Evolutionary conservation across 2,113 vertebrate species (phyloP).

Genomic region (Porphyrio hochstetteri): DNA sequence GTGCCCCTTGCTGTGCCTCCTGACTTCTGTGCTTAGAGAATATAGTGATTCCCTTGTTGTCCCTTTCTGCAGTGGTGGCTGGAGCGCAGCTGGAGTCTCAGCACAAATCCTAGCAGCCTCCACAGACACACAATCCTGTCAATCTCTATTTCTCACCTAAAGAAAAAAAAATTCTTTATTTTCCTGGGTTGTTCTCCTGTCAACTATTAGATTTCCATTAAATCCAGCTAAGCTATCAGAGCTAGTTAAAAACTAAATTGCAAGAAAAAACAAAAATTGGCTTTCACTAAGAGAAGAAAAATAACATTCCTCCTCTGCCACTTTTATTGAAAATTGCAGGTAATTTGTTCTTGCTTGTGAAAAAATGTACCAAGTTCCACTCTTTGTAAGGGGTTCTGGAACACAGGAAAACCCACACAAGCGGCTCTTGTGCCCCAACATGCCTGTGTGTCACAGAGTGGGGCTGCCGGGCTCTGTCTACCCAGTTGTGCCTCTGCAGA

Average conservation of each 20-base stretch:
- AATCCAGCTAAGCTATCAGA: not conserved
- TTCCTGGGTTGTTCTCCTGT: not conserved
- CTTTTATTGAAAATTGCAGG: not conserved
- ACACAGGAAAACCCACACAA: not conserved
- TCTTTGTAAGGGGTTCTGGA: not conserved
- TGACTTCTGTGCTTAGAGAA: not conserved
- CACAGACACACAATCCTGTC: not conserved
- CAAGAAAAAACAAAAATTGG: not conserved
- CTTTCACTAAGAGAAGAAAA: not conserved
- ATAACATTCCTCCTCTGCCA: not conserved
- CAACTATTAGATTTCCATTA: not conserved
- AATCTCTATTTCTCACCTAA: not conserved
- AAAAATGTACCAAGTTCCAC: not conserved
- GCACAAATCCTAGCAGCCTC: not conserved
- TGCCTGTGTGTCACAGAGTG: rapidly evolving
- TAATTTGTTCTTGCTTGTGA: not conserved
- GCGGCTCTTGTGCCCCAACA: not conserved
- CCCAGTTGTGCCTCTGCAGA: not conserved
- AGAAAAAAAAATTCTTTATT: not conserved
- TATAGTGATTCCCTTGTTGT: not conserved
- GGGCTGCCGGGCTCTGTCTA: not conserved
- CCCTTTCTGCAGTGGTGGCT: not conserved
- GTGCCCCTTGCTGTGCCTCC: not conserved
- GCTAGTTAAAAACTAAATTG: not conserved
- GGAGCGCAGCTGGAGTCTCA: not conserved